phyloP scores from a whole-genome alignment of 2,888 invertebrate genomes.

The Penaeus monodon region DNA sequence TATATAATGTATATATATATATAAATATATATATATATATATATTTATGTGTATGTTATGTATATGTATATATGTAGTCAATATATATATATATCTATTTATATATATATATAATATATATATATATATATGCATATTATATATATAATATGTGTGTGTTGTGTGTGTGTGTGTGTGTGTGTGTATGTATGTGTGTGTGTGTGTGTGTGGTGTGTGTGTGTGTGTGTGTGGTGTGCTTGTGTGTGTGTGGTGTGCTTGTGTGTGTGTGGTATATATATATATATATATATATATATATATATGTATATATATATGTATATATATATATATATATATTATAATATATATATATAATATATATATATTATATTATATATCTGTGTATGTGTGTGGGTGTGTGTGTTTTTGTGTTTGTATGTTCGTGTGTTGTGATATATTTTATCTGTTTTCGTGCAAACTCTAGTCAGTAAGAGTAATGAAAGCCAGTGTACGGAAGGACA shows the following conservation, averaged over 20 bases:
- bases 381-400: not conserved
- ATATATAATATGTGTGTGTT: too few species aligned
- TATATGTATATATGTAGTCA: not conserved
- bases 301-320: not conserved
- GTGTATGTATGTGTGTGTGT: too few species aligned
- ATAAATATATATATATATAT: not conserved
- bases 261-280: accelerated
- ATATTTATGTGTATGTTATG: too few species aligned
- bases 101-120: not conserved
- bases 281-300: too few species aligned
- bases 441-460: too few species aligned
- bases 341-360: too few species aligned
- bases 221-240: too few species aligned
- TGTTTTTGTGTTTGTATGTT: not conserved
- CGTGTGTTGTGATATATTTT: not conserved
- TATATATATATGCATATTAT: not conserved
- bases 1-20: not conserved
- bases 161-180: too few species aligned
- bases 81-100: not conserved
- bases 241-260: too few species aligned
- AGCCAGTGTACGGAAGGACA: too few species aligned
- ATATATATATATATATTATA: not conserved
- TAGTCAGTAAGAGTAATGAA: too few species aligned
- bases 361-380: not conserved
- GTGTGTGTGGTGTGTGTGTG: too few species aligned